Conservation (phyloP, 2,888 invertebrate species). For the Oscheius sp. region DNA sequence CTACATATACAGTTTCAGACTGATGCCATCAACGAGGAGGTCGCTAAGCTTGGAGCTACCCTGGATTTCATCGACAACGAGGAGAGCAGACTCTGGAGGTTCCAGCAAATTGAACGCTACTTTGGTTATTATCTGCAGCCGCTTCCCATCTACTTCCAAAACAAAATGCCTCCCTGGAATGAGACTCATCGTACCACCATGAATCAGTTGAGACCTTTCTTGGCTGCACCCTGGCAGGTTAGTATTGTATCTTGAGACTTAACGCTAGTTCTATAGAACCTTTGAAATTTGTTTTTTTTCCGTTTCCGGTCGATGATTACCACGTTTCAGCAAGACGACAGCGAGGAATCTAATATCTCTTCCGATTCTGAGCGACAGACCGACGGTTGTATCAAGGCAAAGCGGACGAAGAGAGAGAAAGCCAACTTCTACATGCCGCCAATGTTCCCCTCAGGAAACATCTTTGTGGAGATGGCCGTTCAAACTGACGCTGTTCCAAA, state of each 20-base stretch:
- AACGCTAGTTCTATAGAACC: background rate
- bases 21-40: background rate
- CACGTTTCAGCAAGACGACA: background rate
- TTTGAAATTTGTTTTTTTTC: no score
- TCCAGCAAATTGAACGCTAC: no score
- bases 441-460: background rate
- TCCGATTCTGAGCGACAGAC: slow-evolving; percentile 39
- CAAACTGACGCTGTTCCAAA: slow-evolving; percentile 28
- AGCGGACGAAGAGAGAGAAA: slow-evolving; percentile 30
- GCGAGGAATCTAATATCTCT: slow-evolving; percentile 12
- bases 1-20: slow-evolving; percentile 2
- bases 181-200: no score
- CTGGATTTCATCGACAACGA: slow-evolving; percentile 13
- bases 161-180: no score
- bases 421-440: background rate
- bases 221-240: no score
- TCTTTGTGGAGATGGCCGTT: slow-evolving; percentile 26
- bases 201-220: no score
- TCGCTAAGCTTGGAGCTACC: background rate
- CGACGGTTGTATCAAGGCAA: slow-evolving; percentile 44
- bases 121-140: no score
- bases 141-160: no score
- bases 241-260: slow-evolving; percentile 3
- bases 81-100: background rate
- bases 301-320: no score